Base-by-base conservation (phyloP, 2,797 vertebrate genomes). In the Acropternis orthonyx region DNA sequence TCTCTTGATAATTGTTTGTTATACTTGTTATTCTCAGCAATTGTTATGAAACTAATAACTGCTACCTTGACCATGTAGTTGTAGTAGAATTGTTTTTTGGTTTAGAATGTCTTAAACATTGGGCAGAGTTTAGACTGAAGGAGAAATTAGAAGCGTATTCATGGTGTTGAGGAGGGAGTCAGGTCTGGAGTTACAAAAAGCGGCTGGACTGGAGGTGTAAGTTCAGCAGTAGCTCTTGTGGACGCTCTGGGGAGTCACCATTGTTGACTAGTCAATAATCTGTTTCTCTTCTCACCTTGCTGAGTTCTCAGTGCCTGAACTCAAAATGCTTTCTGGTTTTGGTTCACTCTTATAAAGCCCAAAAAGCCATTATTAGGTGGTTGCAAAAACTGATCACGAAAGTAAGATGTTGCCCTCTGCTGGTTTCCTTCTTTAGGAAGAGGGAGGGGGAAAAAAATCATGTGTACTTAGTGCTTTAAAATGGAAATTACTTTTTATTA, bases 391-490 rank as follows among this genome's bases (percentile, higher is more conserved):
- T 83, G 39, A 22, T 56, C 7, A 11, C 34, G 21, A 49, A 71
- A 96, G 95, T 72, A 56, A 88, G 36, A 93, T 89, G 56, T 78
- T 96, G 97, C 96, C 96, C 95, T 95, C 96, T 97, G 85, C 88
- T 96, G 96, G 96, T 36, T 17, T 14, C 14, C 13, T 7, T 44
- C 21, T 58, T 80, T 46, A 75, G 19, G 36, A 81, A 24, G 27
- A 36, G 3, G 6, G 11, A 14, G 12, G 4, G 49, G 8, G 6
- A 3, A 26, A 52, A 52, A 51, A n/a, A 9, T 54, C 10, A 2
- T 23, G 26, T 8, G 13, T 13, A 30, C n/a, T 84, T 82, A 20
- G 23, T 76, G 28, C 39, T 71, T 89, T 52, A 48, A 77, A 93
- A 66, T 30, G 5, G 26, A 59, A 85, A 52, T 62, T 0, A 48